These are phyloP conservation scores for Etheostoma spectabile DNA, from an alignment of 2,113 vertebrate species.

Conservation along the genomic window DNA sequence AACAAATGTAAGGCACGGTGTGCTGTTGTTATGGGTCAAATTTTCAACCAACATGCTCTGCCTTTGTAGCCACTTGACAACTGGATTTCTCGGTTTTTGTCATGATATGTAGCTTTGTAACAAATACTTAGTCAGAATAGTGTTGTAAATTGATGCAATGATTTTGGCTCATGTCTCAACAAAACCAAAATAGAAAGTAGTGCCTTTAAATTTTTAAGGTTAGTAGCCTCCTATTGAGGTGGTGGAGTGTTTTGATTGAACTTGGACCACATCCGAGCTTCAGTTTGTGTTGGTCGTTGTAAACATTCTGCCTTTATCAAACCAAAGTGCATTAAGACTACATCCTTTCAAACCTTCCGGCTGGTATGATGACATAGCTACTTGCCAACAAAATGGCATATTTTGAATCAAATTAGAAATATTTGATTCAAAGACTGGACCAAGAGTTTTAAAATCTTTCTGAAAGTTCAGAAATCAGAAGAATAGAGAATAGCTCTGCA, in stretches of 20 bases:
- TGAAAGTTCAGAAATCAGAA: no score
- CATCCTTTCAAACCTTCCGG: conserved; percentile 47
- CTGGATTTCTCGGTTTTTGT: neutral
- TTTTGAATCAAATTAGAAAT: no score
- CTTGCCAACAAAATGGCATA: no score
- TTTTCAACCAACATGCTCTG: conserved; percentile 35
- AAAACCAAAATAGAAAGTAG: neutral
- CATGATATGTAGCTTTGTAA: neutral
- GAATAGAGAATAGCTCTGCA: no score
- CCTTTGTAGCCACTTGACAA: neutral
- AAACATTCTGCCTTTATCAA: neutral
- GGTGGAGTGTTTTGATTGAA: conserved; percentile 45
- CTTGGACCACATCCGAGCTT: conserved; percentile 18
- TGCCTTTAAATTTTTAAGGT: neutral
- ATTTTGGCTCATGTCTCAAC: neutral
- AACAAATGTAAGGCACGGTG: conserved; percentile 90
- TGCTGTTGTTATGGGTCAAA: neutral
- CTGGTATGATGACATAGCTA: neutral
- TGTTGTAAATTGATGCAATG: neutral
- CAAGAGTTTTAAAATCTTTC: no score
- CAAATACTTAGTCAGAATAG: neutral
- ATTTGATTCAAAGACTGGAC: no score
- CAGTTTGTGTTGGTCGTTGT: conserved; percentile 3
- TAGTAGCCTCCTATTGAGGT: neutral
- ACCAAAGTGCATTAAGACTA: neutral